phyloP scores from a whole-genome alignment of 2,888 invertebrate species.

The Arenicola marina region DNA sequence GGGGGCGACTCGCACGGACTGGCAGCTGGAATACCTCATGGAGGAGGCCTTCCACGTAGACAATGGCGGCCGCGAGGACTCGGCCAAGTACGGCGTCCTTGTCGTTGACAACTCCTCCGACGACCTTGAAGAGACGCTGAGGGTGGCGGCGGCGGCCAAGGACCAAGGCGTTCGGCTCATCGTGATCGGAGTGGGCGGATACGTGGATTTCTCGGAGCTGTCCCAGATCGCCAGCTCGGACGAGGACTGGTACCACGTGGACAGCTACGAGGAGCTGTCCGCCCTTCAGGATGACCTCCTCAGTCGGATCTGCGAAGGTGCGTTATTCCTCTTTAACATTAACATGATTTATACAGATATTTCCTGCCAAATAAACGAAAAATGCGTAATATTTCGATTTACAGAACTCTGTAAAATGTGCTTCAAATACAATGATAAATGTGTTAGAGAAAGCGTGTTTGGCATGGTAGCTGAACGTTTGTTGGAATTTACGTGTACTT shows the following conservation, averaged over 20 bases:
- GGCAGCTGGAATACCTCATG: background rate
- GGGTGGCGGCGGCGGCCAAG: background rate
- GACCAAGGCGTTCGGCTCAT: background rate
- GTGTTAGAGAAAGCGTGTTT: no score
- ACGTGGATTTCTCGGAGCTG: background rate
- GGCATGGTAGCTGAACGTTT: no score
- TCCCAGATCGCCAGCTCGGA: background rate
- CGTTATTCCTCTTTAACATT: no score
- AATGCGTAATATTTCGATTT: no score
- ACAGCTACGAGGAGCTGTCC: slow-evolving; percentile 5
- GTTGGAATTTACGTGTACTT: no score
- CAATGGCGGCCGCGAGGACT: background rate
- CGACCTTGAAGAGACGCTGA: background rate
- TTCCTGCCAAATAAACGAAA: no score
- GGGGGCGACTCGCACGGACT: background rate
- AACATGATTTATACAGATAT: no score
- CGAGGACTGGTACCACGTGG: background rate
- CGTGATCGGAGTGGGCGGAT: background rate
- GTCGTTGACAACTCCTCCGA: background rate
- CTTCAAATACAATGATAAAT: no score
- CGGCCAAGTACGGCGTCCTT: background rate
- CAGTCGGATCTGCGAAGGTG: background rate
- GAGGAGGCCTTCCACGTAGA: background rate
- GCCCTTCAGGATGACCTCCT: background rate
- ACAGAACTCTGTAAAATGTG: no score